Evolutionary conservation across 1,140 invertebrate genomes (phyloP).

Genomic region (Lepidurus apus): DNA sequence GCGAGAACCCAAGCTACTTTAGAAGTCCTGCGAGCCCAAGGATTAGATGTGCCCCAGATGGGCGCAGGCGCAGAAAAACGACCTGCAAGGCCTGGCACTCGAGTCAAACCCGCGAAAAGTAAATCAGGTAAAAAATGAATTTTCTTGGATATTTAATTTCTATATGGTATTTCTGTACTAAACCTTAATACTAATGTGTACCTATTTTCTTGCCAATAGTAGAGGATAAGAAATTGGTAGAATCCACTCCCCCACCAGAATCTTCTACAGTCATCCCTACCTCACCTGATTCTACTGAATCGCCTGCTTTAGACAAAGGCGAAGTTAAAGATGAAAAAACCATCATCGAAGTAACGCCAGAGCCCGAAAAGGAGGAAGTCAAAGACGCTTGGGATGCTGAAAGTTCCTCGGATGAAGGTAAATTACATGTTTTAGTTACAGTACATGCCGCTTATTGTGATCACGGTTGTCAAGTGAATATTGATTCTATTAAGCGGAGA

Average conservation of each 20-base stretch:
- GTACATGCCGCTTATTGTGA: background rate
- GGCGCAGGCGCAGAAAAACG: conserved; percentile 57
- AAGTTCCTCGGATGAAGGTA: conserved; percentile 36
- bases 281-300: conserved; percentile 41
- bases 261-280: conserved; percentile 55
- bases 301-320: conserved; percentile 35
- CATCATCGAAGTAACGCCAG: conserved; percentile 37
- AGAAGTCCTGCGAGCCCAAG: conserved; percentile 79
- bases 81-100: conserved; percentile 61
- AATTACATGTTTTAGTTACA: background rate
- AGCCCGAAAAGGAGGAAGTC: conserved; percentile 39
- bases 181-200: no score
- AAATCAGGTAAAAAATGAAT: conserved; percentile 48
- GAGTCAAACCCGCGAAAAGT: conserved; percentile 65
- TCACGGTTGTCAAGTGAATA: no score
- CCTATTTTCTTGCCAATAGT: conserved; percentile 33
- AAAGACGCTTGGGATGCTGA: conserved; percentile 42
- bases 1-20: conserved; percentile 80
- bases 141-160: no score
- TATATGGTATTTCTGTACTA: no score
- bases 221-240: conserved; percentile 47
- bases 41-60: conserved; percentile 54
- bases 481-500: no score
- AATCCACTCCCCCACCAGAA: conserved; percentile 42
- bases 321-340: conserved; percentile 37